phyloP scores from a whole-genome alignment of 2,113 vertebrate genomes.

The Gallinago undulata region DNA sequence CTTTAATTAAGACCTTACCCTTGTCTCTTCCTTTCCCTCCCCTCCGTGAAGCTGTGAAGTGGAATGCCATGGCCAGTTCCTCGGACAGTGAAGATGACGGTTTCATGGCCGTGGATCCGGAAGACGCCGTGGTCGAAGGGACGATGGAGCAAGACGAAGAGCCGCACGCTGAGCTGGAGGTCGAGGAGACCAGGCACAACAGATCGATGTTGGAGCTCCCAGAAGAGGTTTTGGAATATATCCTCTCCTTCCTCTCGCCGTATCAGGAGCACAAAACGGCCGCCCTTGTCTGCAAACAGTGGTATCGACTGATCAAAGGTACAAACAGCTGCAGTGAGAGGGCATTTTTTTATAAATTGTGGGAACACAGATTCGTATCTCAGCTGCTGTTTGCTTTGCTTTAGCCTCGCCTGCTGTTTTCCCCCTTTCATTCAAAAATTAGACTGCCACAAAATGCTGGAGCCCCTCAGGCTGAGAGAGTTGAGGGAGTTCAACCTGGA shows the following conservation, averaged over 20 bases:
- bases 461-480: not conserved
- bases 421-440: not conserved
- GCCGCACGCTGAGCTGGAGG: conserved; percentile 63
- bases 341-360: not conserved
- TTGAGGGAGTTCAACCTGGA: not conserved
- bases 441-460: not conserved
- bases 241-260: conserved; percentile 95
- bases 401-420: not conserved
- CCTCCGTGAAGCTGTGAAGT: conserved; percentile 44
- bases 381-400: not conserved
- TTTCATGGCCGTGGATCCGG: conserved; percentile 93
- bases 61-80: conserved; percentile 90
- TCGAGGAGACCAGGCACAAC: conserved; percentile 61
- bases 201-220: conserved; percentile 90
- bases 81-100: conserved; percentile 91
- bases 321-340: not conserved
- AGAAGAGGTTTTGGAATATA: conserved; percentile 96
- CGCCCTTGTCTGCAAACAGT: conserved; percentile 97
- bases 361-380: not conserved
- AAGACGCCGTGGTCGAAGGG: conserved; percentile 76
- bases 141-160: conserved; percentile 78
- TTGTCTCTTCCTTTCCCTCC: not conserved
- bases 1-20: not conserved
- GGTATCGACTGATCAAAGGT: conserved; percentile 99
- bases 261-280: conserved; percentile 99